These are phyloP conservation scores for Pristionchus japonicus DNA, from an alignment of 2,888 invertebrate species.

Conservation along the genomic window DNA sequence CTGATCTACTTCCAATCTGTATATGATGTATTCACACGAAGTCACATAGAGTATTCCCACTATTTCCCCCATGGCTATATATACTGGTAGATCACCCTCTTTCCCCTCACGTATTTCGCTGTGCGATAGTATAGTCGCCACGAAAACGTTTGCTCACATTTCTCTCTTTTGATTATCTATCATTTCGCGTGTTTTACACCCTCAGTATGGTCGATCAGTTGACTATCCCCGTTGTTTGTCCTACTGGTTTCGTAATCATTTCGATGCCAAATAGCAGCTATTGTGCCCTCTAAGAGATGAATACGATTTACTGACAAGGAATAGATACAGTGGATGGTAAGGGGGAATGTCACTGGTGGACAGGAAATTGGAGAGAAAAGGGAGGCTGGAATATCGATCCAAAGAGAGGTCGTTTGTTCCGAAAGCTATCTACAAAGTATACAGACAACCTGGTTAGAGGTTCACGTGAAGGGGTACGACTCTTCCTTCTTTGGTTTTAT, in stretches of 20 bases:
- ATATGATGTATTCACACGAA: background rate
- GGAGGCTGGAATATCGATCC: background rate
- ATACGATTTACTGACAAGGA: background rate
- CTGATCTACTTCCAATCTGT: background rate
- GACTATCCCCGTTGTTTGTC: background rate
- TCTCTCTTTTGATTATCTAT: background rate
- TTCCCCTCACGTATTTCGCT: background rate
- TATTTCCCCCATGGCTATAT: background rate
- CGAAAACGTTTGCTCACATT: conserved; percentile 7
- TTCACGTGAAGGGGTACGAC: background rate
- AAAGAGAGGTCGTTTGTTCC: background rate
- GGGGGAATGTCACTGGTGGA: conserved; percentile 8
- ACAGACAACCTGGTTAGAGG: conserved; percentile 33
- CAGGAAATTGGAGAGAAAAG: background rate
- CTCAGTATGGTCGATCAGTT: background rate
- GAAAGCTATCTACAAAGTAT: conserved; percentile 35
- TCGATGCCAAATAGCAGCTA: conserved; percentile 27
- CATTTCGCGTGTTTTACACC: background rate
- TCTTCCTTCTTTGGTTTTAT: conserved; percentile 26
- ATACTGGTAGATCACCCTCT: background rate
- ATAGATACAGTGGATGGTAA: background rate
- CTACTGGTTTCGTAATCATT: conserved; percentile 20
- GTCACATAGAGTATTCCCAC: background rate
- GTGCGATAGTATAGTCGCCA: background rate
- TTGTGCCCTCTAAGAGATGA: background rate